Base-by-base conservation (phyloP, 2,113 vertebrate species). In the Nycticryphes semicollaris region DNA sequence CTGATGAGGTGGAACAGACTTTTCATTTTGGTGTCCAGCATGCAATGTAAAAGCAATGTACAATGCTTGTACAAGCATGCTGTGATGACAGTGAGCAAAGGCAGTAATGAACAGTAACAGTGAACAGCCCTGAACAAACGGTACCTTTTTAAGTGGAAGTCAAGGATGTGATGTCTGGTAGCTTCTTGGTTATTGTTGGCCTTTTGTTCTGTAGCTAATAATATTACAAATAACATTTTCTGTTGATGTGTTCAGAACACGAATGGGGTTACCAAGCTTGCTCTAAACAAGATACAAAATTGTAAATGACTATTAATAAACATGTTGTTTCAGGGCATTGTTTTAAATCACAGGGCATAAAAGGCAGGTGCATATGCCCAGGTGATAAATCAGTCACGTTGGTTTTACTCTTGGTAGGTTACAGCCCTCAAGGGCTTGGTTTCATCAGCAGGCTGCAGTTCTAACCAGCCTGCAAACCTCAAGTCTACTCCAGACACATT, bases 281-380 rank as follows among this genome's bases (percentile, higher is more conserved):
- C 14, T 31, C 10, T 50, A 57, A 18, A 16, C 22, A 63, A 25
- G 28, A 48, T 27, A 24, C 14, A 48, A 75, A 60, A 50, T 11
- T 8, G 12, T 64, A 39, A 67, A 25, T 16, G 6, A 18, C 10
- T 60, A 30, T 20, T 69, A 15, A 8, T 69, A 15, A 8, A 56
- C 4, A 1, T 28, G 6, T 33, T 66, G 33, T 12, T 74, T 86
- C 13, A 53, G 21, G 6, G 4, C 0, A 0, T 33, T 70, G 7
- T 45, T 88, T 87, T 54, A 84, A 78, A 60, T 51, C 7, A 31
- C 2, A 7, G 16, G 41, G 6, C 6, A 19, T 56, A 41, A 79
- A 63, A 63, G 27, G 66, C n/a, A 30, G 14, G 14, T 54, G 25
- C 8, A 8, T 25, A 19, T 15, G 24, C 14, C 7, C 5, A 8